phyloP scores from a whole-genome alignment of 2,113 vertebrate genomes.

The Monarcha castaneiventris region DNA sequence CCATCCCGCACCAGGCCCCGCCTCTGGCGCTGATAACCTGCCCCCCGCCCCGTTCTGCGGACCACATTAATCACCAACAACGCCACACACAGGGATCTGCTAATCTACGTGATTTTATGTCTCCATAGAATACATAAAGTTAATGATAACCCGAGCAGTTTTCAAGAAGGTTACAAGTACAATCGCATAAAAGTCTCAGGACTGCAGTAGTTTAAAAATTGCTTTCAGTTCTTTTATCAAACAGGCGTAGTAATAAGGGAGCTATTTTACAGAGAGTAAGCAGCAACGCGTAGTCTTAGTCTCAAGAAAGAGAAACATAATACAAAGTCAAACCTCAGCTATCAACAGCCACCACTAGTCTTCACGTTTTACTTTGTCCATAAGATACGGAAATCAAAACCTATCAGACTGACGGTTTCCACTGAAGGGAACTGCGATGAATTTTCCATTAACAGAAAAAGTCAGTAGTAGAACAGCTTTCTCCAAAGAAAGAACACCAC shows the following conservation, averaged over 20 bases:
- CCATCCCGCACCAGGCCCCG: neutral
- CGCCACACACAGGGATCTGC: neutral
- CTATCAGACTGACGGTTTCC: constrained; percentile 38
- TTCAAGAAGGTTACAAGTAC: neutral
- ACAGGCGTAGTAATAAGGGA: neutral
- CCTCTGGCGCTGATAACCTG: fast-evolving
- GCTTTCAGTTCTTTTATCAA: constrained; percentile 38
- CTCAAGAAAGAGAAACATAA: constrained; percentile 29
- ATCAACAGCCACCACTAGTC: constrained; percentile 52
- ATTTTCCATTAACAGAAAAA: constrained; percentile 32
- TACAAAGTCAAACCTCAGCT: constrained; percentile 40
- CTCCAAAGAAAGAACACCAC: constrained; percentile 51
- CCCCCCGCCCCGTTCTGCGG: neutral
- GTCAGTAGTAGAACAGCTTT: constrained; percentile 53
- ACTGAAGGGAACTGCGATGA: neutral
- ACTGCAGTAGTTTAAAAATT: constrained; percentile 38
- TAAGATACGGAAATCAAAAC: constrained; percentile 23
- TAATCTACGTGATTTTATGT: neutral
- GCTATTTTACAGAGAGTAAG: constrained; percentile 47
- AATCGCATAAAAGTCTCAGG: neutral
- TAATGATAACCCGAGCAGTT: neutral
- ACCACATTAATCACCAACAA: neutral
- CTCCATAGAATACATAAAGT: neutral
- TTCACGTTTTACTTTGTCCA: constrained; percentile 20
- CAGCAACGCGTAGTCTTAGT: constrained; percentile 2